Conservation (phyloP, 1,140 invertebrate genomes). For the Triops cancriformis region DNA sequence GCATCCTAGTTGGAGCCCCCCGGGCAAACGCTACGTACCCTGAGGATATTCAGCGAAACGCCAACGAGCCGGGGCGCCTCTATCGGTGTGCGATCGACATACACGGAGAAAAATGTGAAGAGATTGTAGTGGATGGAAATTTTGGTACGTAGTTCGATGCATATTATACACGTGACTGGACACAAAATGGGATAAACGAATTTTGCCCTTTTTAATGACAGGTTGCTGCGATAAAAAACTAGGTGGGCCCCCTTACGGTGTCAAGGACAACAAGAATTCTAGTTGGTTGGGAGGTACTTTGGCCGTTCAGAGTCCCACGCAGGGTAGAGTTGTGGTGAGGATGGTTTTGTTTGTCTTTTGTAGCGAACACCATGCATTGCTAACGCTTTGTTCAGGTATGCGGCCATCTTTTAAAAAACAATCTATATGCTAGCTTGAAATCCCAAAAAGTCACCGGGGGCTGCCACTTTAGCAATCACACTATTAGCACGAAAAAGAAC, state of each 20-base stretch:
- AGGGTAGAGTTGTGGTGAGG: conserved; percentile 29
- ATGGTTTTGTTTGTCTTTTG: not conserved
- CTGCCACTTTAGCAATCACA: not conserved
- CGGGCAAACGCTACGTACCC: conserved; percentile 31
- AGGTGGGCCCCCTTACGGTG: not conserved
- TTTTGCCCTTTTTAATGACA: not conserved
- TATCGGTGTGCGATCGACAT: conserved; percentile 30
- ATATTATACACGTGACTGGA: too few relatives aligned
- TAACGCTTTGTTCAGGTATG: not conserved
- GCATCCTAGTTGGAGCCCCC: conserved; percentile 33
- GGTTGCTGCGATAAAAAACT: not conserved
- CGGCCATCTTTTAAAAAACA: not conserved
- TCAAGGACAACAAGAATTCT: conserved; percentile 30
- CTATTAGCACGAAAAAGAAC: not conserved
- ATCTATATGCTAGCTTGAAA: not conserved
- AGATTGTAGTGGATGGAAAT: conserved; percentile 28
- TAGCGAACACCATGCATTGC: not conserved
- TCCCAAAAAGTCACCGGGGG: not conserved
- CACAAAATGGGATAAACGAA: not conserved
- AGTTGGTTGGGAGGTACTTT: conserved; percentile 32
- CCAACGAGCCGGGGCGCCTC: conserved; percentile 32
- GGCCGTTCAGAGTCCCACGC: conserved; percentile 19
- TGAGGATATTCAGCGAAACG: conserved; percentile 20
- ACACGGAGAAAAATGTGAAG: conserved; percentile 15
- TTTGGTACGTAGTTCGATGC: conserved; percentile 22